phyloP scores from a whole-genome alignment of 2,888 invertebrate species.

The Gortyna flavago region DNA sequence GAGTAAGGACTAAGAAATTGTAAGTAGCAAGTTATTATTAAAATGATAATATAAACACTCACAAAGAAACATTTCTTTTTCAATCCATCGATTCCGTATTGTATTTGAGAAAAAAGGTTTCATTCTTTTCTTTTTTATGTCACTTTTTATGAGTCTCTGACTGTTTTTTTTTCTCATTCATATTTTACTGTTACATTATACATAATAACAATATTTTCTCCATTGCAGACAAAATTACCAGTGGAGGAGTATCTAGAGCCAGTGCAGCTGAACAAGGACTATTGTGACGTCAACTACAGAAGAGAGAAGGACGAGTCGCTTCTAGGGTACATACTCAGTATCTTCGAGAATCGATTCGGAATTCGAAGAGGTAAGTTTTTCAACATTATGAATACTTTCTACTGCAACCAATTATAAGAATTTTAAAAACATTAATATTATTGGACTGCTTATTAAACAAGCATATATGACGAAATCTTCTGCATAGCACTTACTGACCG shows the following conservation, averaged over 20 bases:
- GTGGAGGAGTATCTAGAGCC: constrained; percentile 88
- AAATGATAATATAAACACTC: not conserved
- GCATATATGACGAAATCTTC: not conserved
- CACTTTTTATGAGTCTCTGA: not conserved
- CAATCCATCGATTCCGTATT: not conserved
- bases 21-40: not conserved
- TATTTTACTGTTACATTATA: not conserved
- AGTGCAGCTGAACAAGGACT: constrained; percentile 81
- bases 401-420: not conserved
- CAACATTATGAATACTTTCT: not conserved
- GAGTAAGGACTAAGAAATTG: not conserved
- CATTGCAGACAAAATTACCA: constrained; percentile 68
- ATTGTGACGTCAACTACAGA: constrained; percentile 80
- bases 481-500: not conserved
- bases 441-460: constrained; percentile 6
- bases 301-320: constrained; percentile 82
- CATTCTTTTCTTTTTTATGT: not conserved
- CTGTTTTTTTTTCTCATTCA: not conserved
- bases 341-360: constrained; percentile 84
- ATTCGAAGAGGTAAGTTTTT: constrained; percentile 77
- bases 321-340: constrained; percentile 83
- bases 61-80: not conserved
- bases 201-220: not conserved
- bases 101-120: not conserved
- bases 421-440: not conserved